These are phyloP conservation scores for Macrochelys suwanniensis DNA, from an alignment of 2,797 vertebrate genomes.

Conservation along the genomic window DNA sequence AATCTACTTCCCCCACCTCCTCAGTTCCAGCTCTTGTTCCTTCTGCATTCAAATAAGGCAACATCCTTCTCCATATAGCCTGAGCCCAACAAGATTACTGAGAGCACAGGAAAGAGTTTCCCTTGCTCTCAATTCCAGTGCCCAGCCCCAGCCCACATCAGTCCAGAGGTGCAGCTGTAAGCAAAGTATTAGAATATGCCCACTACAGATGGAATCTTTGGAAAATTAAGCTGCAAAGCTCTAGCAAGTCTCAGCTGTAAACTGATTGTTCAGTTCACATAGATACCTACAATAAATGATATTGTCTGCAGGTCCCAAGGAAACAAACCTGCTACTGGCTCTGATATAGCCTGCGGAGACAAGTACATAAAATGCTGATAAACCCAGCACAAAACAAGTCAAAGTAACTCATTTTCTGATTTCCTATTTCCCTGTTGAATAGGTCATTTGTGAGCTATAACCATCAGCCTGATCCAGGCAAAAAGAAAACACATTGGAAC, in stretches of 20 bases:
- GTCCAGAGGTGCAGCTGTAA: background rate
- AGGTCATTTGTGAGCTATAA: slow-evolving; percentile 43
- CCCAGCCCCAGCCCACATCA: slow-evolving; percentile 37
- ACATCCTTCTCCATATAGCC: background rate
- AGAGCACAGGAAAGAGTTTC: background rate
- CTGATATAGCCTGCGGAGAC: slow-evolving; percentile 50
- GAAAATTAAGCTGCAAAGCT: background rate
- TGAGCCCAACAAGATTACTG: background rate
- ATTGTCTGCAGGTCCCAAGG: slow-evolving; percentile 63
- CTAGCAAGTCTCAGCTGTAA: slow-evolving; percentile 23
- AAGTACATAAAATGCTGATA: slow-evolving; percentile 58
- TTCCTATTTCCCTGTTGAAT: slow-evolving; percentile 59
- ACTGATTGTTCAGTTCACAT: slow-evolving; percentile 69
- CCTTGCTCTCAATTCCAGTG: background rate
- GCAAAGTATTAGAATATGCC: background rate
- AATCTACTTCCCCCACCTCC: slow-evolving; percentile 25
- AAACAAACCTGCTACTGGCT: slow-evolving; percentile 58
- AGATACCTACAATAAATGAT: slow-evolving; percentile 59
- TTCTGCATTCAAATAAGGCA: background rate
- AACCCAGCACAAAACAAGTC: slow-evolving; percentile 30
- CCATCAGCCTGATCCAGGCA: slow-evolving; percentile 57
- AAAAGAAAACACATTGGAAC: slow-evolving; percentile 59
- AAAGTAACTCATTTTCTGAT: slow-evolving; percentile 61
- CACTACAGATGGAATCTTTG: background rate
- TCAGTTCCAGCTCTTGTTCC: slow-evolving; percentile 9